These are phyloP conservation scores for Hydra vulgaris DNA, from an alignment of 30 jellyfish, hydroid and myxozoan species.

Conservation along the genomic window DNA sequence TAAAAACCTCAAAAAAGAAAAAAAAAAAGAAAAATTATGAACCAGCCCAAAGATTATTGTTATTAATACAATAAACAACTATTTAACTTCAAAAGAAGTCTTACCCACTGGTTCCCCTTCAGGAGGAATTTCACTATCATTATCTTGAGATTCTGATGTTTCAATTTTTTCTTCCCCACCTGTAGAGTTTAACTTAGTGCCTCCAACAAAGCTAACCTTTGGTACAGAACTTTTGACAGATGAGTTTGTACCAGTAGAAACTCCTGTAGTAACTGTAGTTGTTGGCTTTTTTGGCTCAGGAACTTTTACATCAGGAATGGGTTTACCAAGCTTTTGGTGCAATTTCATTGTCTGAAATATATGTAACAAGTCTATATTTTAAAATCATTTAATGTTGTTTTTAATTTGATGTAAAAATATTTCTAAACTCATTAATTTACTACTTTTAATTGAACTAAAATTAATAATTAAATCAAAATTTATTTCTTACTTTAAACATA, in stretches of 20 bases:
- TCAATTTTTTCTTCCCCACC: constrained; percentile 34
- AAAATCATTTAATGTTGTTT: no score
- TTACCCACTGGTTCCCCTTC: constrained; percentile 72
- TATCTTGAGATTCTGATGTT: constrained; percentile 12
- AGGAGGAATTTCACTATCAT: constrained; percentile 15
- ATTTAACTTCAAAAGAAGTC: neutral
- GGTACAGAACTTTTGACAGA: constrained; percentile 47
- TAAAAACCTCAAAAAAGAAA: no score
- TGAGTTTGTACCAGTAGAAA: neutral
- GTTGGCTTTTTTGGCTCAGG: constrained; percentile 31
- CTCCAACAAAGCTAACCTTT: constrained; percentile 84
- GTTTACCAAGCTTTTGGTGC: constrained; percentile 94
- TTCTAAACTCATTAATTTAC: no score
- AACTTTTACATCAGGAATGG: constrained; percentile 75
- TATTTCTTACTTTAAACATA: no score
- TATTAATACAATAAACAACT: neutral
- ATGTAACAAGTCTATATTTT: neutral
- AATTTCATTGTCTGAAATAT: constrained; percentile 56
- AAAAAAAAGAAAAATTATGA: no score
- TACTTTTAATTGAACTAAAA: no score
- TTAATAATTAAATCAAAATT: no score
- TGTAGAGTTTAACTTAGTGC: constrained; percentile 53
- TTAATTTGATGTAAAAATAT: no score
- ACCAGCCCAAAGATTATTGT: no score
- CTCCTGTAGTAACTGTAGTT: constrained; percentile 37